Evolutionary conservation across 2,113 vertebrate species (phyloP).

Genomic region (Tyrannus savana): DNA sequence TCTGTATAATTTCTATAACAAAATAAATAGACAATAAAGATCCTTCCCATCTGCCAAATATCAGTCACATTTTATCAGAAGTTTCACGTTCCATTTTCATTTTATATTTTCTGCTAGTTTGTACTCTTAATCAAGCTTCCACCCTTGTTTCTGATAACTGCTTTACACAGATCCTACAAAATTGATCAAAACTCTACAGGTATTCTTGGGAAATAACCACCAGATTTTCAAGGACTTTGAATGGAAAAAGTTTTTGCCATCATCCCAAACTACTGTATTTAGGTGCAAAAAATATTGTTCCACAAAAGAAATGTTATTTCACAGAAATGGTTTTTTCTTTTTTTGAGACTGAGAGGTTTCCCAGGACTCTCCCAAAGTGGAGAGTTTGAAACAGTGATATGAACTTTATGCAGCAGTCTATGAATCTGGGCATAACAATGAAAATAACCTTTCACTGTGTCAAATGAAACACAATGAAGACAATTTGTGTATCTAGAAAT

Average conservation of each 20-base stretch:
- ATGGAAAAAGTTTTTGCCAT: background rate
- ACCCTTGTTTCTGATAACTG: background rate
- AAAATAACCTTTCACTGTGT: background rate
- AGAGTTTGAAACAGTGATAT: background rate
- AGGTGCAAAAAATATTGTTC: background rate
- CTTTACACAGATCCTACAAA: background rate
- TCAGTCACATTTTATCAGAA: background rate
- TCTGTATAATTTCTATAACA: background rate
- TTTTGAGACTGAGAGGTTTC: background rate
- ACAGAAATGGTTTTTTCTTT: background rate
- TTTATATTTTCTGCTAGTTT: background rate
- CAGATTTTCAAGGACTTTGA: background rate
- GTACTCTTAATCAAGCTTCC: background rate
- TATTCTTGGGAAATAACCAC: background rate
- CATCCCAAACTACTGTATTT: background rate
- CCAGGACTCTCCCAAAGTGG: background rate
- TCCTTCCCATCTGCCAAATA: background rate
- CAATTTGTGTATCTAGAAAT: background rate
- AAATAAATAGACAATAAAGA: background rate
- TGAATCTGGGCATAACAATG: background rate
- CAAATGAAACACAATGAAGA: background rate
- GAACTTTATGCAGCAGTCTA: background rate
- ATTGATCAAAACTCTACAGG: background rate
- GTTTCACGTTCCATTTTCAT: background rate
- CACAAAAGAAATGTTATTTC: background rate